Percentiles rank a stretch among this genome's conserved stretches.
phyloP scores from a whole-genome alignment of 2,888 invertebrate species.

The Fragum sueziense region DNA sequence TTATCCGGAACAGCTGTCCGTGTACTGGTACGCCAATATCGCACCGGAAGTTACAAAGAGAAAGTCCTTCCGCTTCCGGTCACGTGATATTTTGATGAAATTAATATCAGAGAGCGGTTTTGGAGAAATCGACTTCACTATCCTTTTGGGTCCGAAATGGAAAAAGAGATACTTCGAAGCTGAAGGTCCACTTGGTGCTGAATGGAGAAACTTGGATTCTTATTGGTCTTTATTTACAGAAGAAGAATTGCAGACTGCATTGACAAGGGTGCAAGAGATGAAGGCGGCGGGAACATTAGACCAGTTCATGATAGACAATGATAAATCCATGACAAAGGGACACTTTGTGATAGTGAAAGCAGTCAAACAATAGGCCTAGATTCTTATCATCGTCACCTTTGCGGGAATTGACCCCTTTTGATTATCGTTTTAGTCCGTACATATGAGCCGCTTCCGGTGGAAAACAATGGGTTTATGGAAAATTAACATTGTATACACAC shows the following conservation, averaged over 20 bases:
- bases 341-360: background rate
- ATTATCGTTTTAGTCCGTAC: too few relatives aligned
- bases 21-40: background rate
- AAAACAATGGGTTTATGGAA: too few relatives aligned
- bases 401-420: too few relatives aligned
- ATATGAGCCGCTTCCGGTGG: too few relatives aligned
- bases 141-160: background rate
- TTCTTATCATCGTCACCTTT: too few relatives aligned
- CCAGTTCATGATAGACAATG: constrained; percentile 18
- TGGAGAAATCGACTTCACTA: background rate
- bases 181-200: constrained; percentile 5
- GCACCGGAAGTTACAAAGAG: constrained; percentile 6
- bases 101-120: background rate
- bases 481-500: too few relatives aligned
- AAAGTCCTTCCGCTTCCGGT: background rate
- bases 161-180: background rate
- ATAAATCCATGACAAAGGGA: background rate
- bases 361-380: constrained; percentile 2
- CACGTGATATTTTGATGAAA: background rate
- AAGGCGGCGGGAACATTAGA: constrained; percentile 14
- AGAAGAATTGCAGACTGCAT: background rate
- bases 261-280: constrained; percentile 1
- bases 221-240: constrained; percentile 20
- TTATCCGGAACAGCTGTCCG: background rate
- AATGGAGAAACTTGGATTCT: constrained; percentile 12